A percentile compares a stretch with the other conserved stretches of the same genome.
These are phyloP conservation scores for Yponomeuta plumbellus DNA, from an alignment of 2,888 invertebrate genomes.

Conservation along the genomic window DNA sequence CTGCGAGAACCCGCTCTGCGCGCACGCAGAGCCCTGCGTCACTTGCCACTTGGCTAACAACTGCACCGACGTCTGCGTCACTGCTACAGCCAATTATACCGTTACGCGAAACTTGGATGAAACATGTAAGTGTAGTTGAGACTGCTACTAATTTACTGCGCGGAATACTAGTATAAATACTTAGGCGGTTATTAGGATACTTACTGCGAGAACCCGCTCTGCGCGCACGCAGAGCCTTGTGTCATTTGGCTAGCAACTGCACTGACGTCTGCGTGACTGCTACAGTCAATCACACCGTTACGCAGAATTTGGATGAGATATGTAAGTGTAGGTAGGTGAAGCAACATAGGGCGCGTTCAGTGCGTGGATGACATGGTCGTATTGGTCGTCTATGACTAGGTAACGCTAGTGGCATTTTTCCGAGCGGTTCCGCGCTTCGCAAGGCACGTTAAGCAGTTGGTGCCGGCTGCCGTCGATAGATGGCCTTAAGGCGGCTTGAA, in stretches of 20 bases:
- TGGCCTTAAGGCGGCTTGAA: too few species aligned
- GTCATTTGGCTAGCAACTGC: conserved; percentile 52
- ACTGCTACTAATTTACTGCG: too few species aligned
- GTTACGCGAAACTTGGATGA: conserved; percentile 38
- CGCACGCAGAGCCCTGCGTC: conserved; percentile 66
- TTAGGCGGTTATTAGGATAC: conserved; percentile 71
- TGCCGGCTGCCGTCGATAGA: too few species aligned
- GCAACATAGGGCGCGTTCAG: too few species aligned
- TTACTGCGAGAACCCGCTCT: conserved; percentile 68
- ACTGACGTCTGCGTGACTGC: conserved; percentile 48
- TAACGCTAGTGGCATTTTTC: too few species aligned
- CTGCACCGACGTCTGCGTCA: conserved; percentile 50
- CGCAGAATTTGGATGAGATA: conserved; percentile 31
- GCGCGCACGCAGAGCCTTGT: conserved; percentile 67
- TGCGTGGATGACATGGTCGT: too few species aligned
- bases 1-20: conserved; percentile 69
- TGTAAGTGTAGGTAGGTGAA: conserved; percentile 28
- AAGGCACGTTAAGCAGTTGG: too few species aligned
- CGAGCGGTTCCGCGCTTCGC: too few species aligned
- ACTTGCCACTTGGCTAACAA: conserved; percentile 49
- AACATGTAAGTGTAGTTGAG: conserved; percentile 29
- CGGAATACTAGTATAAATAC: conserved; percentile 40
- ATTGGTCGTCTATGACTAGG: too few species aligned
- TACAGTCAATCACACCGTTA: conserved; percentile 54
- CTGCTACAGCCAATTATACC: conserved; percentile 54